A percentile compares a stretch with the other conserved stretches of the same genome.
phyloP scores from a whole-genome alignment of 1,140 invertebrate species.

The Drosophila ohnishii region DNA sequence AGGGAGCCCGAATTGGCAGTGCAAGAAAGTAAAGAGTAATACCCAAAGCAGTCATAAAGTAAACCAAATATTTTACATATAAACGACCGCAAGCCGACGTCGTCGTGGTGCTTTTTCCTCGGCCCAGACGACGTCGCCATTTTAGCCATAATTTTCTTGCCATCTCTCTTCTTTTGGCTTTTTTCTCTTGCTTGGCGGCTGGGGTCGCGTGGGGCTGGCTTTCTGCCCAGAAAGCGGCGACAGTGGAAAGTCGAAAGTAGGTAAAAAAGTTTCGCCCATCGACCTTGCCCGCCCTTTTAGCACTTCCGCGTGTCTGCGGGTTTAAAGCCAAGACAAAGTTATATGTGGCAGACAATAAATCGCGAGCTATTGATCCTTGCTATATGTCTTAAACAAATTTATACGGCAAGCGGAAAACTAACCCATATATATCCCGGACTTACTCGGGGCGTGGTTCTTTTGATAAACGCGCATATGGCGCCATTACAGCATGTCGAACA shows the following conservation, averaged over 20 bases:
- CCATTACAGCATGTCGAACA: constrained; percentile 78
- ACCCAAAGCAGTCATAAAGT: constrained; percentile 80
- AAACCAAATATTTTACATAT: constrained; percentile 82
- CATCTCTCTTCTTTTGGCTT: constrained; percentile 3
- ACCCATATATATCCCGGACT: constrained; percentile 55
- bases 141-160: constrained; percentile 65
- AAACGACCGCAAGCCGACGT: constrained; percentile 78
- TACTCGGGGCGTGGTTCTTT: constrained; percentile 37
- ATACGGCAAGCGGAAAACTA: constrained; percentile 76
- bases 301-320: constrained; percentile 49
- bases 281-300: constrained; percentile 60
- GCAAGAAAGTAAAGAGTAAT: constrained; percentile 80
- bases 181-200: not conserved
- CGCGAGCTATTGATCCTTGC: constrained; percentile 74
- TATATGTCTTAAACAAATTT: constrained; percentile 80
- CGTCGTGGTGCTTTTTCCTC: constrained; percentile 46
- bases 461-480: constrained; percentile 77
- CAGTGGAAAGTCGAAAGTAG: constrained; percentile 71
- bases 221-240: constrained; percentile 67
- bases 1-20: constrained; percentile 59
- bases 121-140: constrained; percentile 72
- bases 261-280: constrained; percentile 68
- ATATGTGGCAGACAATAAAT: constrained; percentile 77
- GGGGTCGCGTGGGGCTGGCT: constrained; percentile 1
- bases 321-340: constrained; percentile 76